Evolutionary conservation across 2,888 invertebrate genomes (phyloP), one percentile per base, ranked within the genome.

Genomic region (Philereme vetulata): DNA sequence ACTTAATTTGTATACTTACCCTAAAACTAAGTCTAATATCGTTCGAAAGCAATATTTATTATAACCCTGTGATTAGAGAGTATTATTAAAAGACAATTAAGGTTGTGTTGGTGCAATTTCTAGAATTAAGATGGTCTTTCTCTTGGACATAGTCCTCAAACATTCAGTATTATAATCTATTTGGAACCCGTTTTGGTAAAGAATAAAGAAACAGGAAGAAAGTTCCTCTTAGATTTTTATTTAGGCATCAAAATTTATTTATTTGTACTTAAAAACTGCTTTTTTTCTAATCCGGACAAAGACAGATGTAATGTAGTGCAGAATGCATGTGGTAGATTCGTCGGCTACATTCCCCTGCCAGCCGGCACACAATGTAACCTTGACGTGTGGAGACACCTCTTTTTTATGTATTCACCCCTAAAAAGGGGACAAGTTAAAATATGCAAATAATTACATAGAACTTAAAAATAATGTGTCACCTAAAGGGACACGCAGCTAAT

Each of bases 21-120:
- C 61, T 63, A 61, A 63, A 54, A 51, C 71, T 75, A 81, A 79
- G 78, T 79, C 64, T 77, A 74, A 63, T 67, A 67, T 71, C 70
- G 67, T 76, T 64, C 65, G 72, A 82, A 89, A 91, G 90, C 90
- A 90, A 90, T 90, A 90, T 77, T 77, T 68, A 75, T 78, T 76
- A 76, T 74, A n/a, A 76, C 75, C 77, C 83, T 90, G 88, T 90
- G 90, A 89, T 89, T 84, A 80, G 80, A 78, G 76, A 84, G 85
- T 87, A 85, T 86, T 84, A 82, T 68, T 71, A 89, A 89, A 90
- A 90, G 88, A 90, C 88, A 86, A 82, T 74, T 75, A 85, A 81
- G 91, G 91, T 92, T 92, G 91, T 92, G 90, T 90, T 89, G 64
- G 91, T 91, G 91, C 91, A 91, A 92, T 90, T 90, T 71, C 74